phyloP scores from a whole-genome alignment of 2,113 vertebrate genomes.

The Irena cyanogastra region DNA sequence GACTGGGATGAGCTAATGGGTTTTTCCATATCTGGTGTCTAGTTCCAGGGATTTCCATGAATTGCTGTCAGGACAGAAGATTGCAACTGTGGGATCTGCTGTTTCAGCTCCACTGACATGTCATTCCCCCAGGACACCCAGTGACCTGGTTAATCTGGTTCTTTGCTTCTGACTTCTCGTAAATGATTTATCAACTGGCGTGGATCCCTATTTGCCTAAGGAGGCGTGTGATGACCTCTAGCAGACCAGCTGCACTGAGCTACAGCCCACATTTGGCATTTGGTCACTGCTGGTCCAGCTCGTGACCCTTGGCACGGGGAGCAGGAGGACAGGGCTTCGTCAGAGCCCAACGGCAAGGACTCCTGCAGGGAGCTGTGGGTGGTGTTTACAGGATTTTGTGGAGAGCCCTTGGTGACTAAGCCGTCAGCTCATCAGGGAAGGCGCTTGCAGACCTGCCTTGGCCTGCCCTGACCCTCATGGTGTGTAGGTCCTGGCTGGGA shows the following conservation, averaged over 20 bases:
- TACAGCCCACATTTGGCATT: constrained; percentile 35
- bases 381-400: not conserved
- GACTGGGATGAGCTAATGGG: constrained; percentile 54
- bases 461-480: not conserved
- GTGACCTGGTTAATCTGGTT: constrained; percentile 73
- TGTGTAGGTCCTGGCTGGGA: not conserved
- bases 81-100: constrained; percentile 63
- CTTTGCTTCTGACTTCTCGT: constrained; percentile 64
- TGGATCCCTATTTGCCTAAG: constrained; percentile 72
- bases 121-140: constrained; percentile 67
- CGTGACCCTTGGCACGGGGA: constrained; percentile 8
- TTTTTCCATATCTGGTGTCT: constrained; percentile 60
- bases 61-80: constrained; percentile 35
- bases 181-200: constrained; percentile 73
- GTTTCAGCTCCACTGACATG: constrained; percentile 67
- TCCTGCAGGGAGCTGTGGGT: not conserved
- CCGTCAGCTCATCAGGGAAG: not conserved
- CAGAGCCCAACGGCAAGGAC: not conserved
- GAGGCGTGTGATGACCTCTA: constrained; percentile 67
- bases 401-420: not conserved
- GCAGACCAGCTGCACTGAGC: constrained; percentile 34
- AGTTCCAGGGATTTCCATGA: constrained; percentile 63
- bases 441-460: not conserved
- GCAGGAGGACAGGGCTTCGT: not conserved
- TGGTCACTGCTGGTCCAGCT: constrained; percentile 30